These are phyloP conservation scores for Meda fulgida DNA, from an alignment of 2,797 vertebrate genomes.

Conservation along the genomic window DNA sequence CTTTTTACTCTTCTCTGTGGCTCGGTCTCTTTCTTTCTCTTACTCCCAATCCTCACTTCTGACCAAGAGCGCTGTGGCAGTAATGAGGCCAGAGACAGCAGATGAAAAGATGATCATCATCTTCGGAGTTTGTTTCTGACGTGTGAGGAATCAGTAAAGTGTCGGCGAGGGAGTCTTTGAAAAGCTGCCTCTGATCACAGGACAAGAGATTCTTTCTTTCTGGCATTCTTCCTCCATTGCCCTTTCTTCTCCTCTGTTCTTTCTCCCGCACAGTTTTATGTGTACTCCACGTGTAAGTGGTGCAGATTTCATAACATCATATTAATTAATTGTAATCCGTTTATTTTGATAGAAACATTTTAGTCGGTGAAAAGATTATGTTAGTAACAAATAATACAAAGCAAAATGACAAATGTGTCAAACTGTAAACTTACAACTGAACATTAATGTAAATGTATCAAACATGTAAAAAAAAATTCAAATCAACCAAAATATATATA, in stretches of 20 bases:
- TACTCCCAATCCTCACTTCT: constrained; percentile 16
- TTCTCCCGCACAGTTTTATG: constrained; percentile 7
- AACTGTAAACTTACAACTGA: not conserved
- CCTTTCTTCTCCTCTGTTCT: constrained; percentile 1
- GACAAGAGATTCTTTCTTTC: constrained; percentile 30
- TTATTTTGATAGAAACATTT: not conserved
- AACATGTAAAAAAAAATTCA: not conserved
- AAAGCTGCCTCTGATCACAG: constrained; percentile 45
- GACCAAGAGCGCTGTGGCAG: constrained; percentile 41
- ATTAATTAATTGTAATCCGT: not conserved
- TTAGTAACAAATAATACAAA: not conserved
- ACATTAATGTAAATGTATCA: not conserved
- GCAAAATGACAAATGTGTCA: not conserved
- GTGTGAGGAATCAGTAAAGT: constrained; percentile 44
- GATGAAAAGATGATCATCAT: constrained; percentile 50
- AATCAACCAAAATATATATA: no score
- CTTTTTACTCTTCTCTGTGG: not conserved
- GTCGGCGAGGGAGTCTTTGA: constrained; percentile 25
- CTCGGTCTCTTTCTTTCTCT: not conserved
- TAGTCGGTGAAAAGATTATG: not conserved
- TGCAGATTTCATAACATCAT: not conserved
- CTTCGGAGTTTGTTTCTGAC: constrained; percentile 45
- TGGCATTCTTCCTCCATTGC: constrained; percentile 16
- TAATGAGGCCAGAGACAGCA: constrained; percentile 44
- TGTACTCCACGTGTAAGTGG: constrained; percentile 1